Conservation (phyloP, 2,888 invertebrate genomes). For the Isotomurus palustris region DNA sequence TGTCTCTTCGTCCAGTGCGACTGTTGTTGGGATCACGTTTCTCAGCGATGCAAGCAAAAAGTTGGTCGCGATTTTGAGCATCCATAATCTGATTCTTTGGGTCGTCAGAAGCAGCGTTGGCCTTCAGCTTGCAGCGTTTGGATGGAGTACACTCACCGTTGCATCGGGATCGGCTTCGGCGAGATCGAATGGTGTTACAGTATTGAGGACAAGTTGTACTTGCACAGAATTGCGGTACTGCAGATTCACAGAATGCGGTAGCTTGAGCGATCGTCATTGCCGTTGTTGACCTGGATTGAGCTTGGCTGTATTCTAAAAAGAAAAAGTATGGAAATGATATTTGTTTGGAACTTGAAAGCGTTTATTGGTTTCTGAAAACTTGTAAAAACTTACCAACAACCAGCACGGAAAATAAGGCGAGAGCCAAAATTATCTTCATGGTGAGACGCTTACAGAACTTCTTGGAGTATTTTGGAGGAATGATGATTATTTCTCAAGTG, state of each 20-base stretch:
- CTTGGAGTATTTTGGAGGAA: too few species aligned
- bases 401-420: too few species aligned
- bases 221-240: conserved; percentile 26
- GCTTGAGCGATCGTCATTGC: conserved; percentile 27
- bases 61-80: conserved; percentile 35
- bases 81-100: conserved; percentile 30
- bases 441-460: too few species aligned
- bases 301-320: conserved; percentile 4
- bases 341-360: too few species aligned
- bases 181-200: conserved; percentile 21
- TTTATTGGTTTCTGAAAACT: too few species aligned
- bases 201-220: conserved; percentile 26
- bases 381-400: too few species aligned
- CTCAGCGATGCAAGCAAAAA: conserved; percentile 35
- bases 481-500: too few species aligned
- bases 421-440: too few species aligned
- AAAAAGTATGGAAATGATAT: neutral
- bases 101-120: conserved; percentile 29
- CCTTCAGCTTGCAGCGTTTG: conserved; percentile 25
- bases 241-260: conserved; percentile 24
- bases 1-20: conserved; percentile 25
- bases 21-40: conserved; percentile 27
- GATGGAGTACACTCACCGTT: conserved; percentile 19
- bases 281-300: conserved; percentile 5
- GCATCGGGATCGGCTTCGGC: conserved; percentile 14